A percentile compares a stretch with the other conserved stretches of the same genome.
Conservation (phyloP, 2,888 invertebrate species). For the Eugnorisma glareosa region DNA sequence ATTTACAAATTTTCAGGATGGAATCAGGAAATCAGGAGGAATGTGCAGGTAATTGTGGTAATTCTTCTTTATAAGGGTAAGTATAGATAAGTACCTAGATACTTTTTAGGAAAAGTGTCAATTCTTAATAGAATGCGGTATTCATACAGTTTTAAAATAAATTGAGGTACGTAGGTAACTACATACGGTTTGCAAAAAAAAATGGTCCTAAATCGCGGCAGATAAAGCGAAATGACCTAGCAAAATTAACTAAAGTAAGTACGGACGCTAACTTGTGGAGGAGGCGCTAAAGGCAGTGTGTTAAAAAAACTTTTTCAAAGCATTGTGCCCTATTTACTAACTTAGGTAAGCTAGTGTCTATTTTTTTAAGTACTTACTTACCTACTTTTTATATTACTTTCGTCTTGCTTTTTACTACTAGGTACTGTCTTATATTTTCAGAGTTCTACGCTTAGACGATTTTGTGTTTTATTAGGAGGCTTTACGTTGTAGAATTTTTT, state of each 20-base stretch:
- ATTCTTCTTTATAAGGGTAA: neutral
- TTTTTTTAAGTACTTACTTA: neutral
- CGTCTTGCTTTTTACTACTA: neutral
- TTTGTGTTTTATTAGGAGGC: constrained; percentile 1
- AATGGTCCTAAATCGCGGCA: neutral
- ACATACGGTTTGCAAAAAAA: constrained; percentile 24
- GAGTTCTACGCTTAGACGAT: neutral
- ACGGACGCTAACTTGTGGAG: neutral
- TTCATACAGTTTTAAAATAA: neutral
- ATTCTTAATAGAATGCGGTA: neutral
- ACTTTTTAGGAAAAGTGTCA: neutral
- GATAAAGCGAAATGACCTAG: constrained; percentile 23
- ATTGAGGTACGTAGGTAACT: constrained; percentile 9
- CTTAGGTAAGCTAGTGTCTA: neutral
- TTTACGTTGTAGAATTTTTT: neutral
- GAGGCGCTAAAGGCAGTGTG: constrained; percentile 5
- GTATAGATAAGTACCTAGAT: neutral
- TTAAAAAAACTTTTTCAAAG: constrained; percentile 15
- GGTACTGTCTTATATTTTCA: neutral
- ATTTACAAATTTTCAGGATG: neutral
- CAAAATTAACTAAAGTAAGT: constrained; percentile 10
- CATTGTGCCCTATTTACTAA: neutral
- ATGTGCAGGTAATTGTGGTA: neutral
- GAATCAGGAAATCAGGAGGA: no score
- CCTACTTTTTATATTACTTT: neutral